Conservation (phyloP, 2,113 vertebrate species). For the Epinephelus moara region DNA sequence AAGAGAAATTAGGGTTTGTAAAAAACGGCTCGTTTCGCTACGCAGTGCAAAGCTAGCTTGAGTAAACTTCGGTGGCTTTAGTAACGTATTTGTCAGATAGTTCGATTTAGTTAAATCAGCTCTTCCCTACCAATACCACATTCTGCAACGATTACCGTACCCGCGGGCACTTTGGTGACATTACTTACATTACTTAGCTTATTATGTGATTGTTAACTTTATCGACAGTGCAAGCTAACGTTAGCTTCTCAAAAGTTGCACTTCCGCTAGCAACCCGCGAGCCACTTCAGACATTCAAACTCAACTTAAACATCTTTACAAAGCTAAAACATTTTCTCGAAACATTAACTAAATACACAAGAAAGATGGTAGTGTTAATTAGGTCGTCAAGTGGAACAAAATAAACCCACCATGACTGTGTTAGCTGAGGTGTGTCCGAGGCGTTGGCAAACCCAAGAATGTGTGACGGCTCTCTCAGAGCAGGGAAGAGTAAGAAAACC, state of each 20-base stretch:
- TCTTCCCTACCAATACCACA: rapidly evolving
- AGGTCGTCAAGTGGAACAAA: background rate
- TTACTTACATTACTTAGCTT: background rate
- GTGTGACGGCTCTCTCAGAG: slow-evolving; percentile 8
- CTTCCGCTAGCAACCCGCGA: slow-evolving; percentile 72
- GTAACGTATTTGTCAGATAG: background rate
- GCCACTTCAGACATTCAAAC: slow-evolving; percentile 1
- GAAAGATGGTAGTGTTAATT: rapidly evolving
- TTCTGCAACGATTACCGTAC: background rate
- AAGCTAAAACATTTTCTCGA: background rate
- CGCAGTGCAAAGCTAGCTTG: slow-evolving; percentile 24
- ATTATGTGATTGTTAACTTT: background rate
- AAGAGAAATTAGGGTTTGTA: slow-evolving; percentile 72
- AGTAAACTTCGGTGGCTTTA: background rate
- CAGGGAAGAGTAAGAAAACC: slow-evolving; percentile 31
- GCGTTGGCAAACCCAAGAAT: slow-evolving; percentile 65
- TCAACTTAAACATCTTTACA: background rate
- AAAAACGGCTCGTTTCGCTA: slow-evolving; percentile 38
- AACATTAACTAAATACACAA: background rate
- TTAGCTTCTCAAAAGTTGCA: slow-evolving; percentile 71
- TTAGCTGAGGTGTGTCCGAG: slow-evolving; percentile 68
- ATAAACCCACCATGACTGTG: slow-evolving; percentile 76
- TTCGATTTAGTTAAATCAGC: background rate
- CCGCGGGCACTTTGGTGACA: rapidly evolving
- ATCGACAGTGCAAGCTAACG: slow-evolving; percentile 50